A percentile compares a stretch with the other conserved stretches of the same genome.
Conservation (phyloP, 2,113 vertebrate genomes). For the Scopus umbretta region DNA sequence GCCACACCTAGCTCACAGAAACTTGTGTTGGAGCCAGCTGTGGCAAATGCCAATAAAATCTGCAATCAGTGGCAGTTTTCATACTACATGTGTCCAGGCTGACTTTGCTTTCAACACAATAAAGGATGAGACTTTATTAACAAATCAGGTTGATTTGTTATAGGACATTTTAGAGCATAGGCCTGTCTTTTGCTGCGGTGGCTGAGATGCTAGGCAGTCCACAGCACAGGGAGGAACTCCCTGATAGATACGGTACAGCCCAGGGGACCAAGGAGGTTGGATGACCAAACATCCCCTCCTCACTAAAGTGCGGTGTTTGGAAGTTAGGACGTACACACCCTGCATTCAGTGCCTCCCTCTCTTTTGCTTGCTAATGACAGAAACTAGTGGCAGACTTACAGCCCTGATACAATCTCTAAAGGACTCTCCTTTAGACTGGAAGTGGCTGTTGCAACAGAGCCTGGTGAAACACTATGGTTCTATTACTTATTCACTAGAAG, state of each 20-base stretch:
- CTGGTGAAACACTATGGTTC: background rate
- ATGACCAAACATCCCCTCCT: background rate
- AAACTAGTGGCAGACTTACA: background rate
- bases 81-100: background rate
- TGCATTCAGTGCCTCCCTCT: background rate
- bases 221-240: background rate
- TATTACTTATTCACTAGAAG: background rate
- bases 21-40: background rate
- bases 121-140: background rate
- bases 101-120: background rate
- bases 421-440: background rate
- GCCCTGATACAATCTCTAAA: background rate
- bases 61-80: background rate
- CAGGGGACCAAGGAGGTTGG: background rate
- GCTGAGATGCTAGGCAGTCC: background rate
- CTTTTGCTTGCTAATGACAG: background rate
- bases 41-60: background rate
- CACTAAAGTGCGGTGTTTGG: background rate
- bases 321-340: background rate
- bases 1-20: slow-evolving; percentile 47
- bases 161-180: background rate
- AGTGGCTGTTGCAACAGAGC: background rate
- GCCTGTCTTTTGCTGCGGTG: background rate
- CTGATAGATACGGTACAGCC: rapidly evolving
- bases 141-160: background rate